Evolutionary conservation across 2,797 vertebrate genomes (phyloP), one percentile per base, ranked within the genome.

Genomic region (Xyrichtys novacula): DNA sequence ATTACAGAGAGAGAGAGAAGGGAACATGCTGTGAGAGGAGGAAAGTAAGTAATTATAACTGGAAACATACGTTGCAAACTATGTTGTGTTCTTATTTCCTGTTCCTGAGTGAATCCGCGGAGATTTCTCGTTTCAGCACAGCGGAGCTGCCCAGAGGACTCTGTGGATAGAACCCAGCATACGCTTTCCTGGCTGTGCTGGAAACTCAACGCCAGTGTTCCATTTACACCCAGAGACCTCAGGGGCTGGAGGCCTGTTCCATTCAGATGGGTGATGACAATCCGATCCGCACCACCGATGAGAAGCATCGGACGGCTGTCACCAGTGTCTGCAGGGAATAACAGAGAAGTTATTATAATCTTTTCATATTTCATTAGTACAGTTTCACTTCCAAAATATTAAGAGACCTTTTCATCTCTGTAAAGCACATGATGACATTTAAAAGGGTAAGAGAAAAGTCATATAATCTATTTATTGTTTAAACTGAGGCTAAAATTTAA

Each of bases 81-180:
- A 42, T 96, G 96, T 59, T 93, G 88, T 11, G 94, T 85, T 85
- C 85, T 95, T 74, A 97, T 92, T 80, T 94, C 91, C 86, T 88
- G 90, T 71, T 97, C 96, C 74, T 96, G 94, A 7, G 93, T 93
- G 72, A 95, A 88, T 44, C 85, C 81, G 31, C 93, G 95, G 46
- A 94, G 86, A 86, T 91, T 95, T 67, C 92, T 93, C 50, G 94
- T 90, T 84, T 90, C 95, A 65, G 93, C 89, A 26, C 98, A 99
- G 84, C 88, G 95, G 29, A 99, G 93, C 55, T 93, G 95, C 70
- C 95, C 95, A 26, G 94, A 93, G 86, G 94, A 93, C 25, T 95
- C 94, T 28, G 88, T 90, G 1, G 95, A 93, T 81, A 96, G 92
- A 38, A 96, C 91, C 98, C 97, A 99, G 86, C 97, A 99, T 39